Base-by-base conservation (phyloP, 2,888 invertebrate species). In the Diaphora mendica region DNA sequence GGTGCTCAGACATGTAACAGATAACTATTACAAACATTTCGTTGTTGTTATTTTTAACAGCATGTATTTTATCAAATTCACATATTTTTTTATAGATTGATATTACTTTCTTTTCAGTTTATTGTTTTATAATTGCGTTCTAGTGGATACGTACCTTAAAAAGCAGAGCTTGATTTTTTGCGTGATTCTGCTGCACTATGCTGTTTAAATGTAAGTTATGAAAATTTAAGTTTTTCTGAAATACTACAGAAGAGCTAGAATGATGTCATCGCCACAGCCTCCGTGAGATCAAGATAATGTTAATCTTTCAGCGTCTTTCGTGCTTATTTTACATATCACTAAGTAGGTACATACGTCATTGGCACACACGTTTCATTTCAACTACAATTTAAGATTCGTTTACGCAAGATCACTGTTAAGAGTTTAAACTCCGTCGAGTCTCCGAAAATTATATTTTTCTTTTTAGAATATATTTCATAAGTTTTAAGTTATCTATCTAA, bases 381-480 rank as follows among this genome's bases (percentile, higher is more conserved):
- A 64, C 64, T 65, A 73, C 51, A 13, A 33, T 68, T 68, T 66
- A 72, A 76, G 62, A 39, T 65, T n/a, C 35, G 35, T 59, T 71
- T 70, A 65, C 23, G 55, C 71, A 74, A 77, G 80, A 84, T 81
- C 82, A 81, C 84, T 86, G 82, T 73, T 75, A 68, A 75, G 66
- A 79, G 64, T 64, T 70, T 64, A 55, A 66, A n/a, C 55, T 75
- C 81, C 74, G 75, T 79, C 79, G 77, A 80, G 74, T 73, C 83
- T 73, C 55, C 2, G n/a, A 64, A 66, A 42, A 44, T 51, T 42
- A 59, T 17, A 48, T 23, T 35, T 66, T 72, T 17, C 39, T 23
- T 35, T 66, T 72, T 68, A 20, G 39, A 67, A 42, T 39, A 62
- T 39, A 68, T 73, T 70, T 68, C 30, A 44, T 44, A 42, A 48